Evolutionary conservation across 2,113 vertebrate species (phyloP).

Genomic region (Astatoreochromis straeleni): DNA sequence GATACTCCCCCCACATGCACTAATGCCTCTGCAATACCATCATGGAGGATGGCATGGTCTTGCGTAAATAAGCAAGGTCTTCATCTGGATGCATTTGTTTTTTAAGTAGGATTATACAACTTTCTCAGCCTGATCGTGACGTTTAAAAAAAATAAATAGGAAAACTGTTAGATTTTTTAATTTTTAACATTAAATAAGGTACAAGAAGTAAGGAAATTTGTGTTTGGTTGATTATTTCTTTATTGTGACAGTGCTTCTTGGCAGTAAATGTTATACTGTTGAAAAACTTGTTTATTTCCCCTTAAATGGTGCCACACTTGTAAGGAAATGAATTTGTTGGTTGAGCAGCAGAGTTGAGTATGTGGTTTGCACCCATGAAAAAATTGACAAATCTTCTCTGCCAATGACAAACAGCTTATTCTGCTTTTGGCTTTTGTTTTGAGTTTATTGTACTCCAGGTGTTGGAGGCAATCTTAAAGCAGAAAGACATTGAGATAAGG

Average conservation of each 20-base stretch:
- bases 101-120: background rate
- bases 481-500: background rate
- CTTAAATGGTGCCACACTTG: background rate
- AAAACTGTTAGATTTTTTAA: background rate
- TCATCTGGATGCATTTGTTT: background rate
- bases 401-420: background rate
- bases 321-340: background rate
- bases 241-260: background rate
- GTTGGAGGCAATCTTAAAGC: background rate
- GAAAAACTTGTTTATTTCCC: background rate
- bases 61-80: background rate
- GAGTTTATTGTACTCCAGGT: background rate
- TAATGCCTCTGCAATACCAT: background rate
- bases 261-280: background rate
- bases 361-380: background rate
- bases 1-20: background rate
- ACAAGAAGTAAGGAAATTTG: background rate
- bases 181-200: background rate
- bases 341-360: background rate
- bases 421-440: background rate
- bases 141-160: accelerated
- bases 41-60: background rate
- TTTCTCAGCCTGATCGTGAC: background rate
- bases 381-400: background rate
- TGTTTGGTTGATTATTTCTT: background rate